Evolutionary conservation across 2,113 vertebrate genomes (phyloP), one percentile per base, ranked within the genome.

Genomic region (Carassius carassius): DNA sequence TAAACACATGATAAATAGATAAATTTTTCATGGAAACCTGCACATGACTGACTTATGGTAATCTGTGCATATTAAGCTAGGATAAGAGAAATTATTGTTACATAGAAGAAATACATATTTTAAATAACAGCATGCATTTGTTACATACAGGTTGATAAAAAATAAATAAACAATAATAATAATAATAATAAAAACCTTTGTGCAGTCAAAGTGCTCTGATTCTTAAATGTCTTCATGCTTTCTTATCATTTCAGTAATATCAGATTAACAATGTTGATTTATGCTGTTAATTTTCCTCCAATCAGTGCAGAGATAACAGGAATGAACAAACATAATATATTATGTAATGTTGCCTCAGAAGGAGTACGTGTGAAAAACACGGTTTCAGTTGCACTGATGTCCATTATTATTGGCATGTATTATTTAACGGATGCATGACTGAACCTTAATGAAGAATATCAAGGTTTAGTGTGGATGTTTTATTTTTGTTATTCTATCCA

Each of bases 181-280:
- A 29, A 29, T 29, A 29, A 29, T 29, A 29, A 29, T 29, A 29
- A 29, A 29, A 0, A 13, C 0, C 13, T 49, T 19, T 54, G 51
- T 1, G 0, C 13, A 75, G n/a, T 51, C 47, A 19, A 25, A 51
- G 29, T 76, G 49, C 54, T 54, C 1, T 4, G 9, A 70, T 70
- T 37, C 67, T 37, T 21, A 70, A 70, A 41, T 49, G 47, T 49
- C 47, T 49, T 49, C 47, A 21, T 37, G 47, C 12, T 13, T 19
- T 23, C 35, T 63, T 63, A 25, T 75, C 8, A 76, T 78, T 32
- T 32, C 11, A n/a, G 12, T 7, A n/a, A 69, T 13, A 41, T 56
- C 13, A 58, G 90, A 74, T 85, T 90, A 74, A 29, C 29, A 84
- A 82, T 82, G 83, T 88, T 85, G 91, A 94, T 91, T 93, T 90